Percentiles rank a stretch among this genome's conserved stretches.
Conservation (phyloP, 2,888 invertebrate species). For the Eudasyphora cyanicolor region DNA sequence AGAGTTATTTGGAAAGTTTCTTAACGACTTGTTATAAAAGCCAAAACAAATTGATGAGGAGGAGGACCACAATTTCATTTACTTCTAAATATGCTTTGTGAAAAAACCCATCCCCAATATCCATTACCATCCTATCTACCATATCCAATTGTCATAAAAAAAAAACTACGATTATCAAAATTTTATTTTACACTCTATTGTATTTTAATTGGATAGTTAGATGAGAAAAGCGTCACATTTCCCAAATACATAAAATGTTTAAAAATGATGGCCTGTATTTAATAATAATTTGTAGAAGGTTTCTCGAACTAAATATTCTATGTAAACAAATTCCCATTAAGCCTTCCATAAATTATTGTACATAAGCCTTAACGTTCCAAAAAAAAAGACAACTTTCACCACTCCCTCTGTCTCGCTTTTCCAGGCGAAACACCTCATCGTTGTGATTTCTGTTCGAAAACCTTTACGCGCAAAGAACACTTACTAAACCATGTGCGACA, state of each 20-base stretch:
- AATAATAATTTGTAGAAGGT: no score
- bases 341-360: no score
- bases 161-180: neutral
- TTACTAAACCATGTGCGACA: conserved; percentile 92
- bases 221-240: neutral
- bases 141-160: no score
- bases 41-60: no score
- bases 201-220: conserved; percentile 18
- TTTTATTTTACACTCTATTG: neutral
- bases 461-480: conserved; percentile 92
- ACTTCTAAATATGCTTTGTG: no score
- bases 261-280: no score
- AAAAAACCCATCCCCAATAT: no score
- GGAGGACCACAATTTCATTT: no score
- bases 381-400: neutral
- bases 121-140: no score
- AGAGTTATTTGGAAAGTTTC: neutral
- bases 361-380: neutral
- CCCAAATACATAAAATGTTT: neutral
- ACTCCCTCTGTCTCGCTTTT: conserved; percentile 74
- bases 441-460: conserved; percentile 92
- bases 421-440: conserved; percentile 91
- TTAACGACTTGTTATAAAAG: no score
- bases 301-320: no score
- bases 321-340: no score